These are phyloP conservation scores for Phymanthus crucifer DNA, from an alignment of 92 coral and sea anemone genomes.

Conservation along the genomic window DNA sequence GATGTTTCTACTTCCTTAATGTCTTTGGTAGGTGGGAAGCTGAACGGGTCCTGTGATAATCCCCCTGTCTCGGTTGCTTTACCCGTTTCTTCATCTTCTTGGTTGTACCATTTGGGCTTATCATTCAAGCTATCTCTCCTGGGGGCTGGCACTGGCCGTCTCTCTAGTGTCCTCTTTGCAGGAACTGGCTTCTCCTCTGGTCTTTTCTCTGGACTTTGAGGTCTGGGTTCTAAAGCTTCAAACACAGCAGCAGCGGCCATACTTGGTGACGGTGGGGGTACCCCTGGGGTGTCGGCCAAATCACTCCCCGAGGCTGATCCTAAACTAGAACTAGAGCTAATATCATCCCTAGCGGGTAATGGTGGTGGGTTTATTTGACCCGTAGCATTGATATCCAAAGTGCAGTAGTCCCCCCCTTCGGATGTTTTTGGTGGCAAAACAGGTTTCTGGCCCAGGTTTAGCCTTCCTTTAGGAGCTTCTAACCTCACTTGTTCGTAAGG, in stretches of 20 bases:
- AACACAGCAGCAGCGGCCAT: conserved; percentile 73
- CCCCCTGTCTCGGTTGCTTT: neutral
- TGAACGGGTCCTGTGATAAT: conserved; percentile 66
- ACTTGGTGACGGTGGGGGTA: conserved; percentile 89
- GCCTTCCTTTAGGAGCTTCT: conserved; percentile 64
- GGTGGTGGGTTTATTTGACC: conserved; percentile 50
- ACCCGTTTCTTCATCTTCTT: neutral
- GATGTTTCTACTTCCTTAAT: neutral
- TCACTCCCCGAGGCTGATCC: conserved; percentile 46
- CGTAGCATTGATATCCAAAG: conserved; percentile 55
- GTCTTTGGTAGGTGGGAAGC: conserved; percentile 43
- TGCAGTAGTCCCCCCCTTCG: conserved; percentile 80
- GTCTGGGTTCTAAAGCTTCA: conserved; percentile 49
- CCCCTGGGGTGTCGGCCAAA: conserved; percentile 63
- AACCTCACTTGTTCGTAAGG: conserved; percentile 73
- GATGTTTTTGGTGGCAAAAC: conserved; percentile 10
- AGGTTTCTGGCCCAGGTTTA: conserved; percentile 61
- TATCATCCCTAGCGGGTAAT: conserved; percentile 31
- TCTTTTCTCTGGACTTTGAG: neutral
- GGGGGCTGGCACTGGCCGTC: conserved; percentile 28
- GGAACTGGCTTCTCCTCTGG: neutral
- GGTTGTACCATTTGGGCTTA: conserved; percentile 29
- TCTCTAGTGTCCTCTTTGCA: neutral
- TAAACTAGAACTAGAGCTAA: conserved; percentile 45
- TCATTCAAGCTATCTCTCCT: conserved; percentile 73